A percentile compares a stretch with the other conserved stretches of the same genome.
Evolutionary conservation across 2,888 invertebrate genomes (phyloP).

Genomic region (Orchestes rusci): DNA sequence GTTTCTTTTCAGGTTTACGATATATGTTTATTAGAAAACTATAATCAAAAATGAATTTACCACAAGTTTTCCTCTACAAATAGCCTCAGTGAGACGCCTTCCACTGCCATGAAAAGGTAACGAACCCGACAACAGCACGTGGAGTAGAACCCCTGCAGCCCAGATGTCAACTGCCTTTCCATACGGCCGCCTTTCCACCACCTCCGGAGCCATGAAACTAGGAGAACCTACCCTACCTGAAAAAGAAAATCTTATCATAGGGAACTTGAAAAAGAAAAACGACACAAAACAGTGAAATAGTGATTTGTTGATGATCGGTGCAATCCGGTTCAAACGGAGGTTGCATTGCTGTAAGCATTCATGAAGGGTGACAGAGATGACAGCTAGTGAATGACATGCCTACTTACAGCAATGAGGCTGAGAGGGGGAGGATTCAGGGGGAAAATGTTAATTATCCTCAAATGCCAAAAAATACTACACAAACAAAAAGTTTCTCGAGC

Average conservation of each 20-base stretch:
- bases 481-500: too few relatives aligned
- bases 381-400: conserved; percentile 3
- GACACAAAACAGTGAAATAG: background rate
- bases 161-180: conserved; percentile 96
- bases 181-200: conserved; percentile 83
- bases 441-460: too few relatives aligned
- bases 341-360: conserved; percentile 19
- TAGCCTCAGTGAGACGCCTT: conserved; percentile 85
- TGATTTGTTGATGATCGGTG: conserved; percentile 16
- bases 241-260: conserved; percentile 13
- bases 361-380: too few relatives aligned
- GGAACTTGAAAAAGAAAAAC: background rate
- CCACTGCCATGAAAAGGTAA: conserved; percentile 94
- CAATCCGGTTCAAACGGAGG: conserved; percentile 16
- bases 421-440: too few relatives aligned
- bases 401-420: conserved; percentile 22
- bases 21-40: too few relatives aligned
- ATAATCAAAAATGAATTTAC: too few relatives aligned
- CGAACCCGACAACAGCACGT: conserved; percentile 87
- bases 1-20: too few relatives aligned
- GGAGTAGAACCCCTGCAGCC: conserved; percentile 93
- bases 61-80: conserved; percentile 76
- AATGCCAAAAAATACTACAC: too few relatives aligned
- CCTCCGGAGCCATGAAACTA: conserved; percentile 98
- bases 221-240: conserved; percentile 91